These are phyloP conservation scores for Craniophora ligustri DNA, from an alignment of 2,888 invertebrate species.

Conservation along the genomic window DNA sequence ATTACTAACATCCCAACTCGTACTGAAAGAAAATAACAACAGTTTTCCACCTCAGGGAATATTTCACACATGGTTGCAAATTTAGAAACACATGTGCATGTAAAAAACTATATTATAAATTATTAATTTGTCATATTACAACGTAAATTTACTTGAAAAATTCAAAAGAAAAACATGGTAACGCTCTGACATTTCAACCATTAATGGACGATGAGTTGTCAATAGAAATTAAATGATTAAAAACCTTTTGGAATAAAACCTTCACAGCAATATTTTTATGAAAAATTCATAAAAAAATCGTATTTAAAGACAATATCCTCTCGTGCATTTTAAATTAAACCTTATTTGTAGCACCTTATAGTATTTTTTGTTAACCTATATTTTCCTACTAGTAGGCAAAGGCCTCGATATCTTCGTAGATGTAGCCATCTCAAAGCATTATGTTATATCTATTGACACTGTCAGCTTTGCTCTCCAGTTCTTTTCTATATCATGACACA, in stretches of 20 bases:
- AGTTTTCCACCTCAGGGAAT: slow-evolving; percentile 66
- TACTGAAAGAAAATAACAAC: slow-evolving; percentile 54
- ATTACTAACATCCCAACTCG: slow-evolving; percentile 67
- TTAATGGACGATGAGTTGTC: not conserved
- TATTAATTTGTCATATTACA: slow-evolving; percentile 15
- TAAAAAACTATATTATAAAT: slow-evolving; percentile 17
- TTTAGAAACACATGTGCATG: slow-evolving; percentile 10
- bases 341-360: no score
- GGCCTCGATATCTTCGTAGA: no score
- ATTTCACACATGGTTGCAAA: slow-evolving; percentile 68
- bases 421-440: no score
- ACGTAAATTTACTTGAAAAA: not conserved
- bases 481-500: no score
- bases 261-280: not conserved
- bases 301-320: no score
- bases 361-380: no score
- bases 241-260: not conserved
- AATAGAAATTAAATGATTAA: slow-evolving; percentile 4
- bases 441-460: no score
- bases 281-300: no score
- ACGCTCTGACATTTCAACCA: slow-evolving; percentile 8
- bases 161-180: not conserved
- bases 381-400: no score
- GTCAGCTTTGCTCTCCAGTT: no score
- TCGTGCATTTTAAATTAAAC: no score